Base-by-base conservation (phyloP, 2,888 invertebrate genomes). In the Meloe dianella region DNA sequence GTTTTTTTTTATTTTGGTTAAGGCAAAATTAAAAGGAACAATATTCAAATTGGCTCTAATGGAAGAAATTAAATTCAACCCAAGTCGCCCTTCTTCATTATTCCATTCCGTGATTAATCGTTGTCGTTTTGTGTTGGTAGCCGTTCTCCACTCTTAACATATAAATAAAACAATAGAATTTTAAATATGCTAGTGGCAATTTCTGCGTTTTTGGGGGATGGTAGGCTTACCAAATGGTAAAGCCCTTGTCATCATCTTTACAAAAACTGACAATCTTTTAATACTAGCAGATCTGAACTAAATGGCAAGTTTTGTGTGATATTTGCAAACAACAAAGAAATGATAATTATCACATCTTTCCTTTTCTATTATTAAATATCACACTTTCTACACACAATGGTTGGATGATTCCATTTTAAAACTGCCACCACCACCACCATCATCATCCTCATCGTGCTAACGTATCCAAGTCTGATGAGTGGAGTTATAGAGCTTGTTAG, bases 401-500 rank as follows among this genome's bases (percentile, higher is more conserved):
- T 54, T 17, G 41, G 41, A 41, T 41, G 17, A 41, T 41, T 41
- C 24, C 54, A 24, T 54, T 12, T 24, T 22, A 54, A 54, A 54
- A 54, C 54, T 24, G 20, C 24, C 54, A 54, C 54, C 14, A 41
- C 17, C 41, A 41, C 8, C 10, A 17, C 14, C 47, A 47, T 47
- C 20, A 47, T 47, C 41, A 41, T n/a, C 41, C 4, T 10, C 41
- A 35, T 10, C 12, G 12, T 47, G 8, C 47, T 24, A 54, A 12
- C 54, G 10, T 22, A 54, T 22, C 8, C 12, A 22, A 54, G 24
- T 41, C 41, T 41, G 54, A 54, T 20, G 54, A 65, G 30, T 41
- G 63, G 66, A 65, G 57, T 63, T 68, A 64, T 66, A 67, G 64
- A 75, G 77, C 78, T 79, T 78, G 80, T 80, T 81, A 79, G 76